phyloP scores from a whole-genome alignment of 2,797 vertebrate species.

The Otolemur crassicaudatus region DNA sequence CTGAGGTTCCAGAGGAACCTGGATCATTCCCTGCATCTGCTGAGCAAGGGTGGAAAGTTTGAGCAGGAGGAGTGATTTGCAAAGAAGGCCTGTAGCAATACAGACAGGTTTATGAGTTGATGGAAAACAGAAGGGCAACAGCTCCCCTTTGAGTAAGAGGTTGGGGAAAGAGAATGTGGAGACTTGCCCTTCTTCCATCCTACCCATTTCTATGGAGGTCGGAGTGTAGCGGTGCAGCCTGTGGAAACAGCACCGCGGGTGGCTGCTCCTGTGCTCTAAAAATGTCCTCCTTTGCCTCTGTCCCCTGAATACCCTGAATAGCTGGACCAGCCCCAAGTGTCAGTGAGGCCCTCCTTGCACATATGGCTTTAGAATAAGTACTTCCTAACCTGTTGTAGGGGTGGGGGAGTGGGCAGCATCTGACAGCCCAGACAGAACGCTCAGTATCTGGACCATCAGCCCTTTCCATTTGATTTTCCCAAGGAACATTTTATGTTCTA shows the following conservation, averaged over 20 bases:
- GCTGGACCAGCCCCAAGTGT: slow-evolving; percentile 66
- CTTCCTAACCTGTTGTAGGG: not conserved
- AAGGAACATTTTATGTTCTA: not conserved
- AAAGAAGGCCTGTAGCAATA: too few species aligned
- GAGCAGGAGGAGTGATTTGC: not conserved
- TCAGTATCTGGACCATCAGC: not conserved
- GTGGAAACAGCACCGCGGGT: too few species aligned
- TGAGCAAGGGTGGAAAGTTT: fast-evolving
- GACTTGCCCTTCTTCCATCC: too few species aligned
- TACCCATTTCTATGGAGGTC: not conserved
- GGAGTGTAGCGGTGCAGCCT: too few species aligned
- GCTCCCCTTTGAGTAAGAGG: too few species aligned
- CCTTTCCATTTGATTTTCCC: not conserved
- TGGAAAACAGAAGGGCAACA: fast-evolving
- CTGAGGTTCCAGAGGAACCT: fast-evolving
- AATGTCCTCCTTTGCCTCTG: not conserved
- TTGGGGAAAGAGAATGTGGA: not conserved
- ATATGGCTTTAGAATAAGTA: not conserved
- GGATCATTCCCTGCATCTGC: too few species aligned
- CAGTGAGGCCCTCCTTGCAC: not conserved
- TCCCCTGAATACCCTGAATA: not conserved
- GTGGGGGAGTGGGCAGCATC: slow-evolving; percentile 57
- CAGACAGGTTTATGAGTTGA: not conserved
- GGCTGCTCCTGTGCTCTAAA: not conserved
- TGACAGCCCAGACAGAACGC: not conserved